A percentile compares a stretch with the other conserved stretches of the same genome.
These are phyloP conservation scores for Cavia aperea DNA, from an alignment of 2,113 vertebrate species.

Conservation along the genomic window DNA sequence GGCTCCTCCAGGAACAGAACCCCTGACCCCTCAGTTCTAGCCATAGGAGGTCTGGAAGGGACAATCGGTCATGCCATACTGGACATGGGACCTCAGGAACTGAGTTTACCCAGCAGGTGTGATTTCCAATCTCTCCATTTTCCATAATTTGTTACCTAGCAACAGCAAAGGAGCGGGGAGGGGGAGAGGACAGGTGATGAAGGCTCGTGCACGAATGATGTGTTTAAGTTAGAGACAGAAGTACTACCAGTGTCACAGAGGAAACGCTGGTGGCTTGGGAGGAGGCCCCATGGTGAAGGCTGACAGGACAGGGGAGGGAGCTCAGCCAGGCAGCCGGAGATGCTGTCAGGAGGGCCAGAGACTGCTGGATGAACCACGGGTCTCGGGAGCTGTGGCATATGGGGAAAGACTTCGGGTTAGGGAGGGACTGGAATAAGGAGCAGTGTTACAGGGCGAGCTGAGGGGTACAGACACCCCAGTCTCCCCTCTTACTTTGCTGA, in stretches of 20 bases:
- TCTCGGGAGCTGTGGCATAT: neutral
- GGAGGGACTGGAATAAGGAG: neutral
- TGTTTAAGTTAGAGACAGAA: neutral
- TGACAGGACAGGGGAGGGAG: neutral
- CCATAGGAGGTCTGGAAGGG: neutral
- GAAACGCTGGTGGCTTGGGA: neutral
- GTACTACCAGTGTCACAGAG: neutral
- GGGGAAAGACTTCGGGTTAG: neutral
- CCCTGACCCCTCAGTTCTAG: neutral
- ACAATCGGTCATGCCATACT: neutral
- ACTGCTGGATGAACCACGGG: fast-evolving
- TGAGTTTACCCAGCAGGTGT: neutral
- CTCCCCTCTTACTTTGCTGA: neutral
- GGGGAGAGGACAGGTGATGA: neutral
- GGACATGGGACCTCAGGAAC: neutral
- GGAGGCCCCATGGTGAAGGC: neutral
- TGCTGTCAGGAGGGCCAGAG: neutral
- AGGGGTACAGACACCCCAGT: neutral
- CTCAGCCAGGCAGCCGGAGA: neutral
- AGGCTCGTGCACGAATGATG: neutral
- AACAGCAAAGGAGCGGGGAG: neutral
- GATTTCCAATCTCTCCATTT: neutral
- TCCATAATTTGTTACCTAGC: neutral
- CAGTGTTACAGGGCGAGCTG: neutral
- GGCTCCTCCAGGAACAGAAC: neutral